Evolutionary conservation across 2,113 vertebrate genomes (phyloP), one percentile per base, ranked within the genome.

Genomic region (Phylloscopus trochilus): DNA sequence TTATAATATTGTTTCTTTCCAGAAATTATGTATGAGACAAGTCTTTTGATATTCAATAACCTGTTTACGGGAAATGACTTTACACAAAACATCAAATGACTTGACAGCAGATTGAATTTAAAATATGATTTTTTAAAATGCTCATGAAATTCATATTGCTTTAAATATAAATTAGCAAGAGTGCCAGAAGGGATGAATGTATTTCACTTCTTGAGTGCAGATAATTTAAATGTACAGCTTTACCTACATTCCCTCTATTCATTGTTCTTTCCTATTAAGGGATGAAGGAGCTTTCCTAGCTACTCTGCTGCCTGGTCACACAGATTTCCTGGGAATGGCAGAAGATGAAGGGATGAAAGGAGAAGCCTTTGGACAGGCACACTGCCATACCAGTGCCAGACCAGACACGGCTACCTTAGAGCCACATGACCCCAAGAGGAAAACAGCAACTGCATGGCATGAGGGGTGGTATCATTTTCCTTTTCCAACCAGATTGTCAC

Each of bases 81-180:
- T 94, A 93, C 90, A 96, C 73, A 94, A 95, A 96, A 96, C 94
- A 95, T 97, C 95, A 96, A 94, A 95, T 90, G 79, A 93, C 63
- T 83, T 96, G 96, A 96, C 90, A 96, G 95, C 75, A 97, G 94
- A 96, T 89, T 94, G 95, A 93, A 92, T 93, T 97, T 94, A 95
- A 96, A 96, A 95, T 94, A 96, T 56, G 76, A 93, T 91, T 94
- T 95, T 94, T 88, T 46, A 9, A 96, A 97, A 95, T 64, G 80
- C 76, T 96, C 92, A 96, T 96, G 93, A 95, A 97, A 96, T 95
- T 96, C 92, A 90, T 77, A 96, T 90, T 92, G 85, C 93, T 96
- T 97, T 95, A 96, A 97, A 96, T 93, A 96, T 96, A 93, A 95
- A 97, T 93, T 96, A 96, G 92, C 73, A 44, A 47, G 60, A 70